Conservation (phyloP, 1,140 invertebrate species). For the Trypoxylus dichotomus region DNA sequence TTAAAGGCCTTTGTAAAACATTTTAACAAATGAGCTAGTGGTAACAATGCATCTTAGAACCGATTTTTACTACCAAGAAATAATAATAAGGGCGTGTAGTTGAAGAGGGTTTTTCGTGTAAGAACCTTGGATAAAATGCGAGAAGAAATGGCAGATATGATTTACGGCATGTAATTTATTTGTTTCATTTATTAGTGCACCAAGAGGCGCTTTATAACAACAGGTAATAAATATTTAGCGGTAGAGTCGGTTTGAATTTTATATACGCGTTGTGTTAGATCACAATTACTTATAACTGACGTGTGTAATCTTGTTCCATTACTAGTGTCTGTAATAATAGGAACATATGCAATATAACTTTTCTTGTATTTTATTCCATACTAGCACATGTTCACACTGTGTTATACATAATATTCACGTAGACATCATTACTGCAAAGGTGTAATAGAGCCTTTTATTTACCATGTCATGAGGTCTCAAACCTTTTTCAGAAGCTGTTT, state of each 20-base stretch:
- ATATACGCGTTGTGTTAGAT: neutral
- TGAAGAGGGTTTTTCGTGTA: neutral
- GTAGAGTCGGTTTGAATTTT: neutral
- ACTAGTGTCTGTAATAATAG: neutral
- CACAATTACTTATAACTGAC: neutral
- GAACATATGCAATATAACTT: neutral
- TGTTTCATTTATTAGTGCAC: constrained; percentile 1
- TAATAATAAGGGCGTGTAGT: neutral
- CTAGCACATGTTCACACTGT: neutral
- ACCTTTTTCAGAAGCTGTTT: too few relatives aligned
- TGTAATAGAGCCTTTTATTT: too few relatives aligned
- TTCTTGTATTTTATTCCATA: neutral
- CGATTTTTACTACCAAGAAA: neutral
- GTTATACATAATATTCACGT: neutral
- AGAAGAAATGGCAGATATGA: neutral
- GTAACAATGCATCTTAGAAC: neutral
- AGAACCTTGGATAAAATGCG: neutral
- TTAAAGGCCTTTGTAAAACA: neutral
- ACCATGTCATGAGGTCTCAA: too few relatives aligned
- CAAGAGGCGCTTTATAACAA: neutral
- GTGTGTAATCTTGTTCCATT: neutral
- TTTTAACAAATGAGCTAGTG: neutral
- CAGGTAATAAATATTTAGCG: constrained; percentile 5
- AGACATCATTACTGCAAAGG: neutral
- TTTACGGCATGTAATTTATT: neutral